phyloP scores from a whole-genome alignment of 2,888 invertebrate species.

The Isoperla grammatica region DNA sequence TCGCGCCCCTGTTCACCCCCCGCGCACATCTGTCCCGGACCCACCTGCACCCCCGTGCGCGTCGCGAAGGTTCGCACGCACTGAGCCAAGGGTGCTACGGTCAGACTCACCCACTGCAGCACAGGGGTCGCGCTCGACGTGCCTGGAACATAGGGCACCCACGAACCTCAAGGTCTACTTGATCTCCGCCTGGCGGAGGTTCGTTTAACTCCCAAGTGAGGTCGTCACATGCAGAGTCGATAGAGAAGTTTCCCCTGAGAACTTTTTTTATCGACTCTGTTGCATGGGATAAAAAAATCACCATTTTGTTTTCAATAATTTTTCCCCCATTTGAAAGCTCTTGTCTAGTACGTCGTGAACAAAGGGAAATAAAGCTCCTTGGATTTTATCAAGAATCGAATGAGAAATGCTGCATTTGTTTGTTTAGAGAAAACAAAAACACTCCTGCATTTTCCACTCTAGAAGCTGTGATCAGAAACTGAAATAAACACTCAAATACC shows the following conservation, averaged over 20 bases:
- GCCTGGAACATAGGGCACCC: no score
- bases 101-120: slow-evolving; percentile 43
- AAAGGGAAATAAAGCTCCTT: no score
- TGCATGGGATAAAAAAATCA: neutral
- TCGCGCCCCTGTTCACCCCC: slow-evolving; percentile 48
- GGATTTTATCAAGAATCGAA: neutral
- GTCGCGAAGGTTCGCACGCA: slow-evolving; percentile 38
- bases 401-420: neutral
- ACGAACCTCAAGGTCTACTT: no score
- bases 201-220: neutral
- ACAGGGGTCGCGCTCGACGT: slow-evolving; percentile 36
- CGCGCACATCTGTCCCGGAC: slow-evolving; percentile 37
- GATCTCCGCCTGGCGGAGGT: no score
- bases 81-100: slow-evolving; percentile 43
- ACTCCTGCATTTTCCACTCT: neutral
- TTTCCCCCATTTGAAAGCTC: no score
- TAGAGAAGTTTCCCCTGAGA: no score
- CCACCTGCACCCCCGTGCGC: slow-evolving; percentile 23
- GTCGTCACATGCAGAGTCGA: neutral
- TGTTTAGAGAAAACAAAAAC: neutral
- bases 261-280: neutral
- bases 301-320: neutral
- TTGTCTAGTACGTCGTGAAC: no score
- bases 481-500: no score
- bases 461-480: neutral